Conservation (phyloP, 2,797 vertebrate species). For the Pogoniulus pusillus region DNA sequence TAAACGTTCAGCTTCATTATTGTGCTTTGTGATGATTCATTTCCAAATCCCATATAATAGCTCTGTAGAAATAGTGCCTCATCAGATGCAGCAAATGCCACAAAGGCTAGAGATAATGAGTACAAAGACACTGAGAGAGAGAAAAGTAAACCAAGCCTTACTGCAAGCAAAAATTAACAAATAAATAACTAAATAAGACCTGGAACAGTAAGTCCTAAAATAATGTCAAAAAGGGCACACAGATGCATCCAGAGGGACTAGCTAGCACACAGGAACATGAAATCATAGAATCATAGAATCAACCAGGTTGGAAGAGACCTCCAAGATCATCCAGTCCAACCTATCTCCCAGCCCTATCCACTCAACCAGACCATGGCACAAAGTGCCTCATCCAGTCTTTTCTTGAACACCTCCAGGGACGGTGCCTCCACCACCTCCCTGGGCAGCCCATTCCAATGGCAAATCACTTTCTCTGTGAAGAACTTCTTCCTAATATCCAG, state of each 20-base stretch:
- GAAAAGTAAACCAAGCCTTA: neutral
- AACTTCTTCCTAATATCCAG: too few relatives aligned
- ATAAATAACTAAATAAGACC: neutral
- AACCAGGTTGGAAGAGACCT: too few relatives aligned
- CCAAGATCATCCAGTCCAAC: too few relatives aligned
- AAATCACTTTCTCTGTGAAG: too few relatives aligned
- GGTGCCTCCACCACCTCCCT: too few relatives aligned
- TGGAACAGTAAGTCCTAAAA: conserved; percentile 2
- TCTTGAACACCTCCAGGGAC: too few relatives aligned
- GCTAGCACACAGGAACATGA: neutral
- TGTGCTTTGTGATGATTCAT: neutral
- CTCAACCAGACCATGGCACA: too few relatives aligned
- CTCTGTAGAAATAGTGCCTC: neutral
- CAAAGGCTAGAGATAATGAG: neutral
- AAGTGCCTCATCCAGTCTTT: too few relatives aligned
- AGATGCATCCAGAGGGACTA: neutral
- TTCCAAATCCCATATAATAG: neutral
- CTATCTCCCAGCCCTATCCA: too few relatives aligned
- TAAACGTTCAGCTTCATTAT: neutral
- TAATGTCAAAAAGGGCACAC: neutral
- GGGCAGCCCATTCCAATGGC: too few relatives aligned
- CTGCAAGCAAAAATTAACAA: neutral
- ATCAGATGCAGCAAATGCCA: neutral
- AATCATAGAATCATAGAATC: too few relatives aligned
- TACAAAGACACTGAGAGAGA: neutral